These are phyloP conservation scores for Tenebrio molitor DNA, from an alignment of 1,140 invertebrate species.

Conservation along the genomic window DNA sequence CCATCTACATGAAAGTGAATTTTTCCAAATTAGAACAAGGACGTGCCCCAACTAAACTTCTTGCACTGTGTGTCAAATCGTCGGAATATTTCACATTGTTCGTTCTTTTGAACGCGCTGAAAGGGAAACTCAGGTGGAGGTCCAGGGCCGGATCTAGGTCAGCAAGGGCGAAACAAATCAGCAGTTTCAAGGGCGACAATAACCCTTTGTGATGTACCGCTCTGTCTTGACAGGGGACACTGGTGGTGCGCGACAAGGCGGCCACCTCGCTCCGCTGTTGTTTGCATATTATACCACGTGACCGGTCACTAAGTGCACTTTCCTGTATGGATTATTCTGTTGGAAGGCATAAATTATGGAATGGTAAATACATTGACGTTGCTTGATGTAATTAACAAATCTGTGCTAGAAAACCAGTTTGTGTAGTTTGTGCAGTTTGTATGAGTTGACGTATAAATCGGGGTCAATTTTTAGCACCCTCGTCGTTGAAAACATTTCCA, in stretches of 20 bases:
- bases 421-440: too few relatives aligned
- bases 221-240: neutral
- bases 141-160: slow-evolving; percentile 19
- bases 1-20: slow-evolving; percentile 5
- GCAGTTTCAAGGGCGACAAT: slow-evolving; percentile 1
- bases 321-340: too few relatives aligned
- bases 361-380: too few relatives aligned
- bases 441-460: too few relatives aligned
- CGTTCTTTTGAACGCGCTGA: slow-evolving; percentile 20
- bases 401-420: too few relatives aligned
- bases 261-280: too few relatives aligned
- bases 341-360: too few relatives aligned
- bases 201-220: slow-evolving; percentile 24
- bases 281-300: too few relatives aligned
- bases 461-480: too few relatives aligned
- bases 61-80: slow-evolving; percentile 5
- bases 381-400: too few relatives aligned
- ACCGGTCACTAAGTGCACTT: too few relatives aligned
- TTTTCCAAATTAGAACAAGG: slow-evolving; percentile 26
- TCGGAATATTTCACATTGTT: neutral
- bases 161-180: slow-evolving; percentile 16
- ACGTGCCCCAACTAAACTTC: slow-evolving; percentile 8
- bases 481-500: slow-evolving; percentile 24
- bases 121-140: slow-evolving; percentile 39
- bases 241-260: too few relatives aligned